Conservation (phyloP, 2,797 vertebrate species). For the Morelia viridis region DNA sequence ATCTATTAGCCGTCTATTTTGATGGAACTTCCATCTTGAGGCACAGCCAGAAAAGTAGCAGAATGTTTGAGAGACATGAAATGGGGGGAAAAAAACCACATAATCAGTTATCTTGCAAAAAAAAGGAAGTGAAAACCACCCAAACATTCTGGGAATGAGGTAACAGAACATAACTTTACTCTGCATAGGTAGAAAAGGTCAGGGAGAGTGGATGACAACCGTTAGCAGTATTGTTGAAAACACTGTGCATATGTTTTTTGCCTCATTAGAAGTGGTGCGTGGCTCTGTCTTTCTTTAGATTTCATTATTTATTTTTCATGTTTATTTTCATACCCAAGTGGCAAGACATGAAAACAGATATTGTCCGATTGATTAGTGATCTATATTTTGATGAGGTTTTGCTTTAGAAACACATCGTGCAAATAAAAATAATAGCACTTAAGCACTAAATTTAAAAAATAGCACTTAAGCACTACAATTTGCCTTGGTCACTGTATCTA, state of each 20-base stretch:
- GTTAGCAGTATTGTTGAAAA: neutral
- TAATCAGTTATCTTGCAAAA: too few species aligned
- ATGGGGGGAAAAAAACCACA: too few species aligned
- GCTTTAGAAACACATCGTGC: neutral
- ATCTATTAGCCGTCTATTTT: too few species aligned
- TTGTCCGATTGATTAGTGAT: neutral
- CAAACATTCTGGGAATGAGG: too few species aligned
- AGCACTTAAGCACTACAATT: neutral
- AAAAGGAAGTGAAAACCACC: too few species aligned
- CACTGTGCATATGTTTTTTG: neutral
- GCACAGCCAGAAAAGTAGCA: too few species aligned
- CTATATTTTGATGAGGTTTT: neutral
- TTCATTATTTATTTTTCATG: neutral
- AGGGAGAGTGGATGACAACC: too few species aligned
- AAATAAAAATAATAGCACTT: neutral
- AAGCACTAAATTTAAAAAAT: neutral
- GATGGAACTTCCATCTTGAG: too few species aligned
- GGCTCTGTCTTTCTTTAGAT: neutral
- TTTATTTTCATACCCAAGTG: neutral
- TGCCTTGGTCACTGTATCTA: neutral
- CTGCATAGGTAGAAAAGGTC: too few species aligned
- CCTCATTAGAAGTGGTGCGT: neutral
- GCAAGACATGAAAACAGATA: neutral
- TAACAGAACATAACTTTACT: too few species aligned
- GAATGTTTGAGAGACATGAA: too few species aligned